Base-by-base conservation (phyloP, 2,113 vertebrate species). In the Donacobius atricapilla region DNA sequence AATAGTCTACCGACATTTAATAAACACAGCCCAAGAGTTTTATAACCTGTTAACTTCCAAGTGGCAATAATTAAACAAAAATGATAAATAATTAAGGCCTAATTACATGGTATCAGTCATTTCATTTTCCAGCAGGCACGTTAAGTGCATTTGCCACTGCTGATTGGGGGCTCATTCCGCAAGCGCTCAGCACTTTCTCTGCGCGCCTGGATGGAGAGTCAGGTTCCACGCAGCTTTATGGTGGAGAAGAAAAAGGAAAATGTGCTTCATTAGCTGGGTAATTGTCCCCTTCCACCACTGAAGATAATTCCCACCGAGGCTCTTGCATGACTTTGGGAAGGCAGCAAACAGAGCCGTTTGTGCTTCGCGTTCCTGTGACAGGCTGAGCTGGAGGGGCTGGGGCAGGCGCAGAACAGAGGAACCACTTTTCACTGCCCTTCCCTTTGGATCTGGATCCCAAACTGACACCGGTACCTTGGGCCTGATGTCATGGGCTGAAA, bases 71-170 rank as follows among this genome's bases (percentile, higher is more conserved):
- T 98, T 98, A 98, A 98, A 97, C 97, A 98, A 98, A 98, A 98
- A 98, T 97, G 98, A 98, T 98, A 98, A 98, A 98, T 98, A 98
- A 98, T 98, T 98, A 98, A 98, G 97, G 93, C 61, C 97, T 98
- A 98, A 98, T 98, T 98, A 97, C 94, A 97, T 94, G 93, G 94
- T 97, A 98, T 98, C 96, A 96, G 97, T 98, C 97, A 97, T 98
- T 98, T 97, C 95, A 96, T 97, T 98, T 98, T 97, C 93, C 94
- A 95, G 96, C 81, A 89, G 71, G 75, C 81, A 76, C 10, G 30
- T 90, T 95, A 83, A 95, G 94, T 95, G 93, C 87, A 15, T 97
- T 94, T 94, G 93, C 97, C 96, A 94, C 92, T 96, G 14, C 93
- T 68, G 79, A 93, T 76, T 48, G 12, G 93, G 90, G 83, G 92